Base-by-base conservation (phyloP, 2,113 vertebrate genomes). In the Turnix velox region DNA sequence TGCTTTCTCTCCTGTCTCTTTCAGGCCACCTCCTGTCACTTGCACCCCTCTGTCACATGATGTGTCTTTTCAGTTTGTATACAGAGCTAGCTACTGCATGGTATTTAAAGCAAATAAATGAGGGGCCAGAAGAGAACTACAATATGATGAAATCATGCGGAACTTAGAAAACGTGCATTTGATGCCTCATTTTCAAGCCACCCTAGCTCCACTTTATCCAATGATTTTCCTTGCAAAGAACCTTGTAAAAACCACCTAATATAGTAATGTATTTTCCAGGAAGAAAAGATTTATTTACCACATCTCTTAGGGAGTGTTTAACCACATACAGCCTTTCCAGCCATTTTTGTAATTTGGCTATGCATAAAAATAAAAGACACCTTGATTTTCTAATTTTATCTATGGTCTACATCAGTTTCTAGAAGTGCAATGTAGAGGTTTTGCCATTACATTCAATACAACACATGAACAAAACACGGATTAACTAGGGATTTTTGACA, bases 61-160 rank as follows among this genome's bases (percentile, higher is more conserved):
- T 46, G 48, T 30, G 13, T 20, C 2, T 25, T 10, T 59, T 54
- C 0, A 0, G 33, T 7, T 42, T 75, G 24, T 6, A 27, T 18
- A 39, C 18, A 61, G 35, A 17, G 13, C 25, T 74, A 84, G 30
- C 2, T 58, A 20, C 31, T 54, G 2, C 45, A 33, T 55, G 43
- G 3, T 49, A 15, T 72, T 33, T 57, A 31, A 84, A 92, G 7
- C n/a, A 20, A 52, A 51, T 7, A 14, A 61, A 92, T 33, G 42
- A 73, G 3, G 18, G 61, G 14, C 17, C 28, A 28, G 19, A 72
- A 75, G 7, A 72, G 69, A 82, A 24, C 28, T 49, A 4, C 23
- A 42, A 7, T 20, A 27, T 42, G 11, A 31, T 14, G 9, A 78
- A 79, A 35, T 65, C 25, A 52, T 42, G 45, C 17, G 71, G 57